Evolutionary conservation across 2,797 vertebrate genomes (phyloP).

Genomic region (Onychomys torridus): DNA sequence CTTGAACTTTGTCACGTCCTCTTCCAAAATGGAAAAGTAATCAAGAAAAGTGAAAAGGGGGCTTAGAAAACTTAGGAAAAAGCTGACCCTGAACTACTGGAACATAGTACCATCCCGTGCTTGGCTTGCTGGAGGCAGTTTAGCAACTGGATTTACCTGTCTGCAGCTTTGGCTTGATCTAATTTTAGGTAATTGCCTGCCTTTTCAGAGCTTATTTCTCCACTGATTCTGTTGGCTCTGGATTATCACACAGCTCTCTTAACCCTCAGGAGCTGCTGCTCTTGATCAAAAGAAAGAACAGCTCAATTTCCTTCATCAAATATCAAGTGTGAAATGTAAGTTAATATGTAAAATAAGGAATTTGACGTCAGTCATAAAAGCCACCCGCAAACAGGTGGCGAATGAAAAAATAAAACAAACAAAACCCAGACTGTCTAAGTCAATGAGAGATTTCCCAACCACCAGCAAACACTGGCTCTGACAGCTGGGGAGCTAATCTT

Average conservation of each 20-base stretch:
- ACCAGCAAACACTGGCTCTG: background rate
- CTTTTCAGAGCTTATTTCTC: slow-evolving; percentile 26
- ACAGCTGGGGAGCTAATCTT: slow-evolving; percentile 28
- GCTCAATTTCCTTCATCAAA: slow-evolving; percentile 36
- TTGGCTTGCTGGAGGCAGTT: slow-evolving; percentile 59
- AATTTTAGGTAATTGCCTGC: slow-evolving; percentile 60
- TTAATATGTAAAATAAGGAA: slow-evolving; percentile 71
- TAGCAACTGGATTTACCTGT: slow-evolving; percentile 59
- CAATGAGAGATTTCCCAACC: slow-evolving; percentile 57
- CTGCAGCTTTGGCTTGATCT: slow-evolving; percentile 53
- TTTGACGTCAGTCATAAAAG: slow-evolving; percentile 72
- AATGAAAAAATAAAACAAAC: background rate
- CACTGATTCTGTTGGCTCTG: slow-evolving; percentile 11
- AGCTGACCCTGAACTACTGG: too few species aligned
- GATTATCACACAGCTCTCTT: background rate
- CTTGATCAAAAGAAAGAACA: background rate
- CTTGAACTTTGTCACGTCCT: background rate
- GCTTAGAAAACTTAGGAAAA: background rate
- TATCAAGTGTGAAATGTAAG: slow-evolving; percentile 49
- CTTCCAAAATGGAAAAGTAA: slow-evolving; percentile 50
- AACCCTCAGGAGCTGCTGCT: background rate
- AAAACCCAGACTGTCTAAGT: slow-evolving; percentile 27
- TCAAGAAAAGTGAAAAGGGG: slow-evolving; percentile 14
- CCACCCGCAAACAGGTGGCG: slow-evolving; percentile 28
- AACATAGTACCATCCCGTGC: background rate